Evolutionary conservation across 2,888 invertebrate genomes (phyloP), one percentile per base, ranked within the genome.

Genomic region (Heterodera filipjevi): DNA sequence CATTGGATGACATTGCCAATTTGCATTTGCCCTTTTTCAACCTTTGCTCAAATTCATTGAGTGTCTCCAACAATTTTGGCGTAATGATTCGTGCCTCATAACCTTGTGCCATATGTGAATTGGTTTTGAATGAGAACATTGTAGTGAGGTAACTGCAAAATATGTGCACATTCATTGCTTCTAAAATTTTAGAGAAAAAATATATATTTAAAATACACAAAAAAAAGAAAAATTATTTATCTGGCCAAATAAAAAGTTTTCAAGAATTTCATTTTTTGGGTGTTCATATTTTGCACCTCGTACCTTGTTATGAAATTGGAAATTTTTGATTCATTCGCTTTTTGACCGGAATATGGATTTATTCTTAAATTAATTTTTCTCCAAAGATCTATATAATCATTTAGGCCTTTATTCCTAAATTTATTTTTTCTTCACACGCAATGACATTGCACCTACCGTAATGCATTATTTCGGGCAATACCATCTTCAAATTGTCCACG

Each of bases 371-470:
- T n/a, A n/a, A n/a, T n/a, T n/a, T n/a, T n/a, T n/a, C n/a, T n/a
- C n/a, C n/a, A n/a, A n/a, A n/a, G n/a, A n/a, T n/a, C n/a, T n/a
- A n/a, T n/a, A n/a, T n/a, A n/a, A n/a, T n/a, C n/a, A n/a, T n/a
- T n/a, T n/a, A n/a, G n/a, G n/a, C n/a, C n/a, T n/a, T n/a, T n/a
- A n/a, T n/a, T n/a, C n/a, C n/a, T n/a, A n/a, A n/a, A n/a, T n/a
- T n/a, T n/a, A n/a, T n/a, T n/a, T n/a, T n/a, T n/a, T n/a, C n/a
- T n/a, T n/a, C n/a, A n/a, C n/a, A n/a, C n/a, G n/a, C n/a, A n/a
- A n/a, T n/a, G n/a, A n/a, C n/a, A n/a, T n/a, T n/a, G n/a, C n/a
- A 39, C 53, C 53, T 53, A 59, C 59, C 59, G 59, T 59, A 59
- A 22, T n/a, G 59, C 59, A 59, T 59, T n/a, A 59, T 59, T 59